Conservation (phyloP, 2,113 vertebrate genomes). For the Sterrhoptilus dennistouni region DNA sequence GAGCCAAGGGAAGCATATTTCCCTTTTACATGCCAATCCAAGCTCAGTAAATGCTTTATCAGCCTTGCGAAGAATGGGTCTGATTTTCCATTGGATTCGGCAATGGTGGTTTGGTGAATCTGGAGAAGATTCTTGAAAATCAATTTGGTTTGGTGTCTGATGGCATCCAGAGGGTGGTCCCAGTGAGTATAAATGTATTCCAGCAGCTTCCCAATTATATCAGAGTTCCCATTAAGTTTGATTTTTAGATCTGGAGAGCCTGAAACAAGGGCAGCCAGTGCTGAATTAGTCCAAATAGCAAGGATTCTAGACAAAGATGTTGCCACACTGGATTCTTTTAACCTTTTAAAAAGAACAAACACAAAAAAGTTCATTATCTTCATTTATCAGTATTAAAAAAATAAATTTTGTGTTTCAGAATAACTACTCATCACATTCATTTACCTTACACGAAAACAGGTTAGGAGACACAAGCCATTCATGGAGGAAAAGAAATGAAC, state of each 20-base stretch:
- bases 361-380: not conserved
- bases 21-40: conserved; percentile 95
- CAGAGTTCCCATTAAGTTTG: conserved; percentile 78
- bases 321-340: conserved; percentile 88
- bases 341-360: conserved; percentile 67
- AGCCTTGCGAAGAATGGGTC: conserved; percentile 82
- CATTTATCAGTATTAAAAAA: not conserved
- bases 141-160: conserved; percentile 89
- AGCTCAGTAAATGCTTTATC: conserved; percentile 77
- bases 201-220: conserved; percentile 74
- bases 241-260: conserved; percentile 69
- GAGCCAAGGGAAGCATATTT: conserved; percentile 87
- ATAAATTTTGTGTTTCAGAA: not conserved
- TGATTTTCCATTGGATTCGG: not conserved
- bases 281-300: conserved; percentile 86
- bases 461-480: not conserved
- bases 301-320: conserved; percentile 87
- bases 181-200: conserved; percentile 92
- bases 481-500: not conserved
- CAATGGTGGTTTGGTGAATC: conserved; percentile 74
- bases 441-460: not conserved
- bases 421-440: not conserved
- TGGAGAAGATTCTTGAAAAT: conserved; percentile 89
- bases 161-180: conserved; percentile 93
- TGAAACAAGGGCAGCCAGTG: conserved; percentile 75